phyloP scores from a whole-genome alignment of 2,888 invertebrate species.

The Bruchidius siliquastri region DNA sequence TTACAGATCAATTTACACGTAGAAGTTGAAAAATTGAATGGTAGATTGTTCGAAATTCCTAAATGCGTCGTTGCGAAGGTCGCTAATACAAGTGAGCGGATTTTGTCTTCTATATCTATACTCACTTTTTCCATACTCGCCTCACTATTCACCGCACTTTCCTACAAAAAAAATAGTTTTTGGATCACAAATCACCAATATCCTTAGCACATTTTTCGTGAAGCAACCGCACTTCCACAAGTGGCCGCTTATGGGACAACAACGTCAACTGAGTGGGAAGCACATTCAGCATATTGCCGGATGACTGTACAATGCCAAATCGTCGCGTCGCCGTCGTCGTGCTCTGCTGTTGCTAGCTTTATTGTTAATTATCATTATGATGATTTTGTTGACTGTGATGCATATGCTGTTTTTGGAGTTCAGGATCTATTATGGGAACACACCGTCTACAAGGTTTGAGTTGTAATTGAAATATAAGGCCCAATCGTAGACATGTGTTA shows the following conservation, averaged over 20 bases:
- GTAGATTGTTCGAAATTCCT: too few relatives aligned
- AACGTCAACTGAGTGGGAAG: neutral
- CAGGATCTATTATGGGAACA: neutral
- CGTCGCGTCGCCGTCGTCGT: neutral
- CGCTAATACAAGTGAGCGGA: neutral
- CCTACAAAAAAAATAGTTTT: neutral
- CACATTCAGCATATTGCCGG: neutral
- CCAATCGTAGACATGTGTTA: too few relatives aligned
- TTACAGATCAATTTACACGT: too few relatives aligned
- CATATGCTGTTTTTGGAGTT: neutral
- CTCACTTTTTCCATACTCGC: neutral
- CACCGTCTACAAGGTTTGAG: neutral
- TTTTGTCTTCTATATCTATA: neutral
- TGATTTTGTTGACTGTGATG: neutral
- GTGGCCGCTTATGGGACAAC: neutral
- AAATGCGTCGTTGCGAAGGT: too few relatives aligned
- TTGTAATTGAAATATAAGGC: neutral
- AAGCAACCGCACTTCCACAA: neutral
- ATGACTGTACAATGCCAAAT: neutral
- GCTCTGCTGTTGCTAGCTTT: neutral
- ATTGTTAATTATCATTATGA: neutral
- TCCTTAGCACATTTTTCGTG: neutral
- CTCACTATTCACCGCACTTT: neutral
- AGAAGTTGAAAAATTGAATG: too few relatives aligned
- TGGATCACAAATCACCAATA: neutral